Percentiles rank a stretch among this genome's conserved stretches.
Conservation (phyloP, 2,888 invertebrate species). For the Lithophane leautieri region DNA sequence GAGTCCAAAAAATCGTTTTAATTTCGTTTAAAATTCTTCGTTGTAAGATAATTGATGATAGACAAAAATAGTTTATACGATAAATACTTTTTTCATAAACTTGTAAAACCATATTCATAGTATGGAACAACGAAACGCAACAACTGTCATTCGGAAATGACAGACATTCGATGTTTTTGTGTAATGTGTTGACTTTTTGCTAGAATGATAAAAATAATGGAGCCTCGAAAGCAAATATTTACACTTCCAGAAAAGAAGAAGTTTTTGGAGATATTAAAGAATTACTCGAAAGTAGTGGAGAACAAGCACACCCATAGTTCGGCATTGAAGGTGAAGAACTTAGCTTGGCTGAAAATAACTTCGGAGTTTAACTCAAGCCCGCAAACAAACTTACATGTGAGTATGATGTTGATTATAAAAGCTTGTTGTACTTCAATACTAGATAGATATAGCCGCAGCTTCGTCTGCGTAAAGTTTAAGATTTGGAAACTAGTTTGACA, state of each 20-base stretch:
- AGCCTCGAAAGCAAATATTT: conserved; percentile 38
- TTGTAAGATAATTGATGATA: not conserved
- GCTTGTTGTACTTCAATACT: not conserved
- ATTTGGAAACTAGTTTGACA: not conserved
- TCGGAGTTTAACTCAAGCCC: conserved; percentile 46
- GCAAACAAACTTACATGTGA: conserved; percentile 27
- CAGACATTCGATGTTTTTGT: conserved; percentile 7
- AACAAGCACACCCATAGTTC: conserved; percentile 34
- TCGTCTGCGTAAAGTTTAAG: not conserved
- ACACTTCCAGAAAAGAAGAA: conserved; percentile 33
- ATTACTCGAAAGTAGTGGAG: conserved; percentile 39
- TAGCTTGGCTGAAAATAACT: conserved; percentile 47
- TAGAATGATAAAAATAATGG: conserved; percentile 35
- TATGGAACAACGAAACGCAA: conserved; percentile 47
- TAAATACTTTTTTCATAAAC: not conserved
- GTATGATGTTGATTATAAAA: conserved; percentile 7
- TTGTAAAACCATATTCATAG: not conserved
- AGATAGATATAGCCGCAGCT: too few species aligned
- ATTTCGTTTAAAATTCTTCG: not conserved
- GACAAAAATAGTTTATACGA: not conserved
- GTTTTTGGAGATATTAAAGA: conserved; percentile 51
- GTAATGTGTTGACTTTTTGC: not conserved
- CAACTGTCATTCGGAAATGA: conserved; percentile 26
- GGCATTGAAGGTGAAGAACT: conserved; percentile 38
- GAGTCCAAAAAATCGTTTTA: not conserved